Conservation (phyloP, 2,888 invertebrate genomes). For the Pandemis corylana region DNA sequence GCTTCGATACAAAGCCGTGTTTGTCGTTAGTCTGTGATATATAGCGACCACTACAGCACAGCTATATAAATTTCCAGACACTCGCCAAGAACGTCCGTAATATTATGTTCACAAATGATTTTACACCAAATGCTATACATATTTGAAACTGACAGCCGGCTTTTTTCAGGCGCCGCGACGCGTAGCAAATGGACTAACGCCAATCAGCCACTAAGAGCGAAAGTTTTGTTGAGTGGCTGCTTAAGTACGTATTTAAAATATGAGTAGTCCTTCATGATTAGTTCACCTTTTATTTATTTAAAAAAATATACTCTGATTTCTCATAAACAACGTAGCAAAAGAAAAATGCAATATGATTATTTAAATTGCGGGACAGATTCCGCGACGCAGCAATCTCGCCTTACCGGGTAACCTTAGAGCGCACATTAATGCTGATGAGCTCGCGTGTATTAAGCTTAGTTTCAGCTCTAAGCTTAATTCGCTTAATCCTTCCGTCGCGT, state of each 20-base stretch:
- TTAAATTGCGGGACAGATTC: conserved; percentile 2
- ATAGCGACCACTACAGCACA: too few relatives aligned
- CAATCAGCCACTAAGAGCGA: too few relatives aligned
- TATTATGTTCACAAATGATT: too few relatives aligned
- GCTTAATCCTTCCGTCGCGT: conserved; percentile 78
- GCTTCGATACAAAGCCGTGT: too few relatives aligned
- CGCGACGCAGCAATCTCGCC: conserved; percentile 13
- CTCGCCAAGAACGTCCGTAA: too few relatives aligned
- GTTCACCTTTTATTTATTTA: not conserved
- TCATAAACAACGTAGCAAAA: not conserved
- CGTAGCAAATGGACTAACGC: too few relatives aligned
- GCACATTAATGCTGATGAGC: conserved; percentile 53
- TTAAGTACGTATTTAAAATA: not conserved
- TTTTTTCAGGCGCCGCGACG: too few relatives aligned
- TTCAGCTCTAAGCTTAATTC: conserved; percentile 73
- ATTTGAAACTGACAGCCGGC: too few relatives aligned
- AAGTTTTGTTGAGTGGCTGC: not conserved
- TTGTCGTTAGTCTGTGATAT: too few relatives aligned
- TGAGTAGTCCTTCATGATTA: not conserved
- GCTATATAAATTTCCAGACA: too few relatives aligned
- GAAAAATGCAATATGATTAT: not conserved
- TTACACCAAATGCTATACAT: too few relatives aligned
- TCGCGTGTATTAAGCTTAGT: conserved; percentile 72
- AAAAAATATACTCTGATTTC: not conserved
- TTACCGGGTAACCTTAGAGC: conserved; percentile 41